Evolutionary conservation across 2,797 vertebrate genomes (phyloP), one percentile per base, ranked within the genome.

Genomic region (Pterois miles): DNA sequence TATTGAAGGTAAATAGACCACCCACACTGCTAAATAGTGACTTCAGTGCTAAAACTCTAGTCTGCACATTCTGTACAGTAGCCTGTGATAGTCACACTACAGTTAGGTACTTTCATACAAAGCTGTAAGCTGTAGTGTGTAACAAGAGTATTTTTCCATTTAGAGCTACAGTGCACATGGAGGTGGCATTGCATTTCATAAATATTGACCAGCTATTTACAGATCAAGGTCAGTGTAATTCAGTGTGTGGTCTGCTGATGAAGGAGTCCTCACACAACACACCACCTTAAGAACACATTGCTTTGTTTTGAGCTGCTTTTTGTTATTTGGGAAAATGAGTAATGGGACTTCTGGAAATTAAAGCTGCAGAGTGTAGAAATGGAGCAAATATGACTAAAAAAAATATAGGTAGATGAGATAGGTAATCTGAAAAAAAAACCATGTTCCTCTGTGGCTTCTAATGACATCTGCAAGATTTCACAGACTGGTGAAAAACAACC

Each of bases 121-220:
- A 18, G 36, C 70, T 31, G 27, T 48, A 34, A 8, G 36, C 70
- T 31, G 27, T 48, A 34, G 10, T 29, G 22, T 59, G 52, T 36
- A 60, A 67, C 40, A 20, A 23, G 58, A 50, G 29, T 25, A 6
- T 29, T 23, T 71, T 54, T 72, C 31, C 22, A 43, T 80, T 73
- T 63, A 12, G 18, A 71, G 67, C 33, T 67, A 8, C 29, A 59
- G 29, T 27, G 58, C 65, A 29, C 65, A 8, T 53, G 46, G 38
- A 71, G 50, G 48, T 65, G 57, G 70, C 60, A 4, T 86, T 48
- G 29, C 27, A 7, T 85, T 85, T 80, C 87, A 82, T 57, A 38
- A 23, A 56, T 66, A 83, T 85, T 74, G 84, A 89, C 34, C 70
- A 20, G 53, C 11, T 83, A 50, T 85, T 80, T 82, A 66, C 20